These are phyloP conservation scores for Stenolophus ochropezus DNA, from an alignment of 2,888 invertebrate species.

Conservation along the genomic window DNA sequence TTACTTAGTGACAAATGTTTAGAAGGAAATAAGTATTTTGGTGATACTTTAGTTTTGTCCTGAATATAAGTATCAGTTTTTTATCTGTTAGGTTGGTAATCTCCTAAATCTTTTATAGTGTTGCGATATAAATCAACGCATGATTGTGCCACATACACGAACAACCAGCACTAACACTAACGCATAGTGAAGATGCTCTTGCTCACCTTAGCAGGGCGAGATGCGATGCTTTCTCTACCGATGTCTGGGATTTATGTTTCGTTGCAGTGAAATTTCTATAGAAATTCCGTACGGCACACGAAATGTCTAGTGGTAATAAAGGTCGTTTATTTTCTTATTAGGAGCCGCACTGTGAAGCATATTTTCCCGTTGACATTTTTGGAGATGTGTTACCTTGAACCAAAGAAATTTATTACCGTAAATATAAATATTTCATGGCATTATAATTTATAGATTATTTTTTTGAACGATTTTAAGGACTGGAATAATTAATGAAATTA, in stretches of 20 bases:
- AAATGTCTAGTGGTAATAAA: slow-evolving; percentile 20
- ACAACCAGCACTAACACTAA: neutral
- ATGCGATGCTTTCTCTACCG: slow-evolving; percentile 26
- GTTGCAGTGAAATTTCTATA: slow-evolving; percentile 41
- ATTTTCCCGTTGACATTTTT: slow-evolving; percentile 25
- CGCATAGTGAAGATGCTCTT: slow-evolving; percentile 15
- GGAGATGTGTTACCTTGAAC: slow-evolving; percentile 18
- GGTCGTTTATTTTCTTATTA: neutral
- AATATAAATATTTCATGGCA: slow-evolving; percentile 23
- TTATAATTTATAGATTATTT: slow-evolving; percentile 35
- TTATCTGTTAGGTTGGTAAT: too few relatives aligned
- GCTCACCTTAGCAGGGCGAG: neutral
- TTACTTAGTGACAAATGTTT: too few relatives aligned
- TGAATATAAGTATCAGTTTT: too few relatives aligned
- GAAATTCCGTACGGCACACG: slow-evolving; percentile 27
- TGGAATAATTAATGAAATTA: slow-evolving; percentile 17
- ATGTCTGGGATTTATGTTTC: slow-evolving; percentile 30
- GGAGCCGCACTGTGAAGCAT: neutral
- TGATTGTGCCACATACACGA: slow-evolving; percentile 14
- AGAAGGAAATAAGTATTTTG: too few relatives aligned
- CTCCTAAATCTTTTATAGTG: too few relatives aligned
- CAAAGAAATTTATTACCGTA: slow-evolving; percentile 24
- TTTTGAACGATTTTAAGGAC: slow-evolving; percentile 20
- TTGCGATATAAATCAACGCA: slow-evolving; percentile 7
- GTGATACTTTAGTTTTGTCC: too few relatives aligned